Base-by-base conservation (phyloP, 1,140 invertebrate genomes). In the Rhyzopertha dominica region DNA sequence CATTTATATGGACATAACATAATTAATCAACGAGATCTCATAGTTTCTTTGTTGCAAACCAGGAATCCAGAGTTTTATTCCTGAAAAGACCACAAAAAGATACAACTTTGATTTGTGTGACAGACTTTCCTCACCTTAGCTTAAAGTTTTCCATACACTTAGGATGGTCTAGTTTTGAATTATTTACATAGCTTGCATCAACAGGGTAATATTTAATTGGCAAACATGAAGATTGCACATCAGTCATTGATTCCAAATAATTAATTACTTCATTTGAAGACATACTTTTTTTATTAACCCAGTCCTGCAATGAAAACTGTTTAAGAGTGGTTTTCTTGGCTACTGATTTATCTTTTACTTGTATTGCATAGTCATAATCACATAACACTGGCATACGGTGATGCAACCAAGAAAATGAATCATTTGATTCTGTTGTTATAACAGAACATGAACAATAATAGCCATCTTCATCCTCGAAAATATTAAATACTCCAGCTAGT, bases 311-410 rank as follows among this genome's bases (percentile, higher is more conserved):
- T 14, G 5, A 19, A 36, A 31, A 7, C 5, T 5, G 16, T 14
- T 36, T 36, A 36, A 4, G 22, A 14, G 22, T 5, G 23, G 5
- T 7, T 5, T 38, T 12, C 4, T 8, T 14, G 23, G 14, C 19
- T n/a, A 38, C 23, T 38, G n/a, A 14, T 3, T 25, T 8, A 24
- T 34, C 3, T 7, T 65, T 66, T 65, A 82, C 82, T 49, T 78
- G 63, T 50, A 86, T 74, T 67, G 85, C 76, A 62, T 84, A 69
- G 19, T 83, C 76, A 31, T 71, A 78, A 19, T 80, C 75, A 14
- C 90, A 66, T 57, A 90, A 78, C 20, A 85, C 80, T 38, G 88
- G 88, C 76, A 85, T 84, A 60, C 88, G 74, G 57, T 89, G 77
- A 72, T 92, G 87, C 31, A 90, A 67, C 78, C 79, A 84, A 20